Evolutionary conservation across 2,888 invertebrate genomes (phyloP).

Genomic region (Amblyteles armatorius): DNA sequence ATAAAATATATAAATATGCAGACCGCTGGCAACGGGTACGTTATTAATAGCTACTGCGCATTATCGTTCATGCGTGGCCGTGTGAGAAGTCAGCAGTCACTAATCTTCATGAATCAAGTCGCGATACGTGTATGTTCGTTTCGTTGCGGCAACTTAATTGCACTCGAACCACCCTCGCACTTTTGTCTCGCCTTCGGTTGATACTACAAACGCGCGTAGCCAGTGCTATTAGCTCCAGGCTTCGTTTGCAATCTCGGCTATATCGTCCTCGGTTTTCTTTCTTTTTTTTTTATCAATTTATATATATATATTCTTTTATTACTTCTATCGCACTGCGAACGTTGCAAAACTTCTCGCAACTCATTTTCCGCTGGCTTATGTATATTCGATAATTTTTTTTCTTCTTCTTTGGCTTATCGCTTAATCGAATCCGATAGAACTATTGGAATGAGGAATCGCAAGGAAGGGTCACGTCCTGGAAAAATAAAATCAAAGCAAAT

Average conservation of each 20-base stretch:
- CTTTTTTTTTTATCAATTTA: no score
- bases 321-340: no score
- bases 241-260: not conserved
- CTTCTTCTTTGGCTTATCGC: no score
- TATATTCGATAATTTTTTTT: no score
- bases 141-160: slow-evolving; percentile 69
- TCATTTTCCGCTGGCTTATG: no score
- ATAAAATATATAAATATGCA: slow-evolving; percentile 40
- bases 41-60: slow-evolving; percentile 83
- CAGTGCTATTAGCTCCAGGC: not conserved
- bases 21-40: slow-evolving; percentile 69
- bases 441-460: no score
- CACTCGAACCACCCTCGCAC: slow-evolving; percentile 62
- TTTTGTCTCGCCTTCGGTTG: slow-evolving; percentile 63
- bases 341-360: no score
- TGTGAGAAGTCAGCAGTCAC: slow-evolving; percentile 74
- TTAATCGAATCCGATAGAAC: no score
- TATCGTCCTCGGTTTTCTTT: slow-evolving; percentile 17
- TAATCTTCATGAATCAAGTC: slow-evolving; percentile 78
- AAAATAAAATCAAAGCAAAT: no score
- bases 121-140: slow-evolving; percentile 68
- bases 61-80: slow-evolving; percentile 79
- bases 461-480: no score
- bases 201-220: not conserved
- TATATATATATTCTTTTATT: no score